Conservation (phyloP, 2,113 vertebrate genomes). For the Okapia johnstoni region DNA sequence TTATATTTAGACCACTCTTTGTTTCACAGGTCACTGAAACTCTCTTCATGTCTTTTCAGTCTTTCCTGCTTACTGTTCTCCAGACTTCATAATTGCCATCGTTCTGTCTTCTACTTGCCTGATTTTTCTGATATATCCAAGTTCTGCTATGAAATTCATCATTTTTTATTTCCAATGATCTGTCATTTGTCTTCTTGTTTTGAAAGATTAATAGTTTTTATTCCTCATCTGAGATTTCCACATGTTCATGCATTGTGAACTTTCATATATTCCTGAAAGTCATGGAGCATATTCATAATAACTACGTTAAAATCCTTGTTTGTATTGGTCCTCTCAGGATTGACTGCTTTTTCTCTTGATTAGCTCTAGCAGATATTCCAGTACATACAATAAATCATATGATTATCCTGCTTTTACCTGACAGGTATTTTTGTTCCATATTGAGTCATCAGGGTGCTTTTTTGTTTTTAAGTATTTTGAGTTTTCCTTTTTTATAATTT, state of each 20-base stretch:
- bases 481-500: background rate
- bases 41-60: background rate
- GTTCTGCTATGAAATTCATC: background rate
- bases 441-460: background rate
- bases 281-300: background rate
- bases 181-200: background rate
- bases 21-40: background rate
- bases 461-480: background rate
- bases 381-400: no score
- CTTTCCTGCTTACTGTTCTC: background rate
- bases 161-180: background rate
- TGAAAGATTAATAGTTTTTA: background rate
- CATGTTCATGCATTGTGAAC: background rate
- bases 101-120: background rate
- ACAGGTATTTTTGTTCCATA: background rate
- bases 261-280: background rate
- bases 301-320: background rate
- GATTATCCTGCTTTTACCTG: no score
- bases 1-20: background rate
- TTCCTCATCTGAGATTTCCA: background rate
- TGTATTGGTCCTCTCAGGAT: background rate
- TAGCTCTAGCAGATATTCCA: no score
- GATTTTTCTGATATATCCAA: background rate
- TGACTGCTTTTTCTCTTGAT: background rate
- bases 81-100: background rate